Percentiles rank a stretch among this genome's conserved stretches.
phyloP scores from a whole-genome alignment of 2,113 vertebrate species.

The Carlito syrichta region DNA sequence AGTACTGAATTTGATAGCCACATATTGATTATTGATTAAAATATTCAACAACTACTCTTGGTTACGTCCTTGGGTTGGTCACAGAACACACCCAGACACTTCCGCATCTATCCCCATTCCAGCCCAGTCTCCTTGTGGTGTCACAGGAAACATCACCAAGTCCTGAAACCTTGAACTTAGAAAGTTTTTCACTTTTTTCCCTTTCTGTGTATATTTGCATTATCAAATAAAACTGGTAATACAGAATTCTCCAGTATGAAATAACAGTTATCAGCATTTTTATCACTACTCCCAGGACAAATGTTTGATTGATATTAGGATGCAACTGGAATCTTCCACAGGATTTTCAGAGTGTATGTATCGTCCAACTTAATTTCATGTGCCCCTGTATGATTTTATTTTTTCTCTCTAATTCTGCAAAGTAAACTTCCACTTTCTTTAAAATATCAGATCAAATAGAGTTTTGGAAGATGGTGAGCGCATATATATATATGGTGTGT shows the following conservation, averaged over 20 bases:
- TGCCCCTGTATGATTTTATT: not conserved
- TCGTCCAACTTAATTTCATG: not conserved
- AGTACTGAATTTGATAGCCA: too few species aligned
- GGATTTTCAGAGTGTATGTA: too few species aligned
- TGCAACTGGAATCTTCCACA: too few species aligned
- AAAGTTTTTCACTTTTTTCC: not conserved
- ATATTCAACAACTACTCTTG: not conserved
- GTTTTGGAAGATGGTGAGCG: not conserved
- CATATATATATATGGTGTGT: too few species aligned
- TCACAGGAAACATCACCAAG: not conserved
- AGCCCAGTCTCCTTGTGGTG: not conserved
- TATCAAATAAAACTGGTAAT: too few species aligned
- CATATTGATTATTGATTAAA: too few species aligned
- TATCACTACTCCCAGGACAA: too few species aligned
- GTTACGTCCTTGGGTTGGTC: not conserved
- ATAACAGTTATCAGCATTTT: too few species aligned
- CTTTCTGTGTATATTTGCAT: too few species aligned
- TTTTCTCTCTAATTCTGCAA: not conserved
- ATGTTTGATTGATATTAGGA: too few species aligned
- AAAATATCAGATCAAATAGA: not conserved
- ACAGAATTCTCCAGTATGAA: too few species aligned
- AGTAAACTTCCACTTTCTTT: not conserved
- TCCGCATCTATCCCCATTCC: not conserved
- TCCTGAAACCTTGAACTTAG: not conserved
- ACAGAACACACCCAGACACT: not conserved